Conservation (phyloP, 2,797 vertebrate genomes). For the Sarcoramphus papa region DNA sequence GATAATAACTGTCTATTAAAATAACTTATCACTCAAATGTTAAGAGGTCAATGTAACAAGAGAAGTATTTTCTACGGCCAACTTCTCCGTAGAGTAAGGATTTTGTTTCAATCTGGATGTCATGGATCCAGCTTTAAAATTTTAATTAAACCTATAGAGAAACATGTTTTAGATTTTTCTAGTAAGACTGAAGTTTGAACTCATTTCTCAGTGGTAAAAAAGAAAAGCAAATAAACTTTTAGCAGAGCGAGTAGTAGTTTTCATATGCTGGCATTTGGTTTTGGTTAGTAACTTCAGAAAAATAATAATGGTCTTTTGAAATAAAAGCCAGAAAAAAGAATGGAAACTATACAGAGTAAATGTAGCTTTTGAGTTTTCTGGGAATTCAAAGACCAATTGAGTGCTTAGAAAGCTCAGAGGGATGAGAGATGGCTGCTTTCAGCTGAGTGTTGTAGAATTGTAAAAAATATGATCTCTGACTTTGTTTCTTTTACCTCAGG, state of each 20-base stretch:
- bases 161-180: constrained; percentile 8
- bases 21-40: background rate
- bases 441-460: background rate
- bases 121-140: background rate
- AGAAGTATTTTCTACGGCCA: background rate
- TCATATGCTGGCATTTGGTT: constrained; percentile 11
- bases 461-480: background rate
- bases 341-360: constrained; percentile 13
- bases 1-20: background rate
- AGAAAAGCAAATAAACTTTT: background rate
- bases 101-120: constrained; percentile 6
- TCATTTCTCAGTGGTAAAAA: constrained; percentile 10
- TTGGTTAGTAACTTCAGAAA: constrained; percentile 15
- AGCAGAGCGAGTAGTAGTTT: background rate
- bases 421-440: constrained; percentile 42
- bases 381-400: background rate
- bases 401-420: constrained; percentile 15
- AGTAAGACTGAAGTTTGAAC: constrained; percentile 17
- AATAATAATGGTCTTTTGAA: constrained; percentile 13
- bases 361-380: constrained; percentile 34
- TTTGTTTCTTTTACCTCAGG: background rate
- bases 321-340: background rate
- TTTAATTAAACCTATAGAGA: constrained; percentile 17
- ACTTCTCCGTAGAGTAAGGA: background rate
- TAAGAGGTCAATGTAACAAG: background rate